Percentiles rank a stretch among this genome's conserved stretches.
phyloP scores from a whole-genome alignment of 2,888 invertebrate species.

The Conchocele bisecta region DNA sequence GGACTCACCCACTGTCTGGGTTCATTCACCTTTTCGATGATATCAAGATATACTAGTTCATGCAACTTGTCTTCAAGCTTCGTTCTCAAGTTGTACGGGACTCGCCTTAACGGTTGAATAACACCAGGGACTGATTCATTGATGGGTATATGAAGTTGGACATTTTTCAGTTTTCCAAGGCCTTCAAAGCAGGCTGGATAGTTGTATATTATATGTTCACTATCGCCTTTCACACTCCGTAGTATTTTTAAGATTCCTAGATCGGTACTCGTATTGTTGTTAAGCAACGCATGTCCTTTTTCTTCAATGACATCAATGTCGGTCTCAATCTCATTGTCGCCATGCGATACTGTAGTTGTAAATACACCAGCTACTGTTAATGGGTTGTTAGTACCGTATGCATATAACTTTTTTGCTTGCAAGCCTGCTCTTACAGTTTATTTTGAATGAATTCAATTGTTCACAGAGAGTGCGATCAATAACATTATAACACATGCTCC shows the following conservation, averaged over 20 bases:
- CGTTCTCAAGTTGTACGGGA: conserved; percentile 14
- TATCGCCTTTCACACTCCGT: neutral
- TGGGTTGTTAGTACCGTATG: no score
- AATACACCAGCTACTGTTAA: no score
- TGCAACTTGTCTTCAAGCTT: conserved; percentile 34
- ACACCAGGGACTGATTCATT: conserved; percentile 10
- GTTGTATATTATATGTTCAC: neutral
- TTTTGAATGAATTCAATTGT: no score
- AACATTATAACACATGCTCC: no score
- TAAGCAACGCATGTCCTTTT: conserved; percentile 20
- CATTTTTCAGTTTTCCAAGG: conserved; percentile 31
- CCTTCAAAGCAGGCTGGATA: conserved; percentile 31
- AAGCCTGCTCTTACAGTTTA: no score
- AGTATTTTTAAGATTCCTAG: conserved; percentile 23
- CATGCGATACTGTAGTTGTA: conserved; percentile 2
- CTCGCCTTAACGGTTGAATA: conserved; percentile 11
- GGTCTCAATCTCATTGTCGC: conserved; percentile 3
- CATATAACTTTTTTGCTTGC: no score
- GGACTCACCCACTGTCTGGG: conserved; percentile 43
- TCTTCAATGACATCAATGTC: conserved; percentile 31
- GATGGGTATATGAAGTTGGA: conserved; percentile 18
- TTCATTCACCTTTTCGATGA: conserved; percentile 46
- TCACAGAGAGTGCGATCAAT: no score
- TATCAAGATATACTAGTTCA: conserved; percentile 31
- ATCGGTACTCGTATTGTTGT: conserved; percentile 8